Conservation (phyloP, 2,113 vertebrate genomes). For the Paraplagusia blochii region DNA sequence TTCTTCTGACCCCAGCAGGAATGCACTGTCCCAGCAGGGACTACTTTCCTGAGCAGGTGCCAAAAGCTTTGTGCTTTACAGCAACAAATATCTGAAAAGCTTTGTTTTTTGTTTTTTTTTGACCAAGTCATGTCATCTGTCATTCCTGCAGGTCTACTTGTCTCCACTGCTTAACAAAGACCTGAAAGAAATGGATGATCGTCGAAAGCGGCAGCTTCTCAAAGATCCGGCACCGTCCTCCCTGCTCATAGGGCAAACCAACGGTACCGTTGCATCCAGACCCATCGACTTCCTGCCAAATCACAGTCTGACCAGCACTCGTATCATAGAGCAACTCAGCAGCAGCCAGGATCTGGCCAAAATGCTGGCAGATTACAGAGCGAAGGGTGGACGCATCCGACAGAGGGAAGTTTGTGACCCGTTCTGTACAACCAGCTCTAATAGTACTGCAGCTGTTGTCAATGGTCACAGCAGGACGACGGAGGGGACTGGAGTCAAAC, state of each 20-base stretch:
- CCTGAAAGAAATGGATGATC: slow-evolving; percentile 85
- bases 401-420: slow-evolving; percentile 81
- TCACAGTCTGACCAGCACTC: slow-evolving; percentile 84
- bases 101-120: no score
- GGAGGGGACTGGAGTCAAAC: slow-evolving; percentile 58
- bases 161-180: slow-evolving; percentile 95
- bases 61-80: neutral
- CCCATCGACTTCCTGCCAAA: slow-evolving; percentile 82
- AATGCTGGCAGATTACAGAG: slow-evolving; percentile 93
- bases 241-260: slow-evolving; percentile 67
- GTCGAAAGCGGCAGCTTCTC: slow-evolving; percentile 89
- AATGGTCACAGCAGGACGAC: slow-evolving; percentile 7
- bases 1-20: slow-evolving; percentile 85
- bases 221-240: slow-evolving; percentile 82
- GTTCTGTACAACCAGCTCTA: slow-evolving; percentile 57
- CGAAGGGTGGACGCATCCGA: slow-evolving; percentile 88
- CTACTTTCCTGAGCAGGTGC: slow-evolving; percentile 90
- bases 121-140: neutral
- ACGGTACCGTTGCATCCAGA: slow-evolving; percentile 74
- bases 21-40: slow-evolving; percentile 91
- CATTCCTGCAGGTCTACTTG: slow-evolving; percentile 77
- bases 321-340: slow-evolving; percentile 84
- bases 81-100: no score
- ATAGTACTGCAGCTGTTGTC: slow-evolving; percentile 26
- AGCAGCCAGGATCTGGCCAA: slow-evolving; percentile 83